phyloP scores from a whole-genome alignment of 2,113 vertebrate species.

The Etheostoma spectabile region DNA sequence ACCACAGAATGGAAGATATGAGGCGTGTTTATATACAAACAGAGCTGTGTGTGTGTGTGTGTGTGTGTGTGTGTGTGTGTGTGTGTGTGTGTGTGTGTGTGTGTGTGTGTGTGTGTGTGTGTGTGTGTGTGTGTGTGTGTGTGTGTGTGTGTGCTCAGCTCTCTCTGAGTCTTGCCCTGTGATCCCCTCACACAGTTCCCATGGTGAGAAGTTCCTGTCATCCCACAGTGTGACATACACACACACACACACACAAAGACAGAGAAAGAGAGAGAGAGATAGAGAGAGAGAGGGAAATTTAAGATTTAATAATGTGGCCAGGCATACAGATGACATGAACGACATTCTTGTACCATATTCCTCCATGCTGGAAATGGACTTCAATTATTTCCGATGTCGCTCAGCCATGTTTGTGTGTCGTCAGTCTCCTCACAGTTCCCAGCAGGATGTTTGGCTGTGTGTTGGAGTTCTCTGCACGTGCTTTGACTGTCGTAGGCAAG shows the following conservation, averaged over 20 bases:
- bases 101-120: not conserved
- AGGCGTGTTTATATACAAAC: constrained; percentile 42
- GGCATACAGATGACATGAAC: not conserved
- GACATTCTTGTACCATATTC: too few species aligned
- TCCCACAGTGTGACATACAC: constrained; percentile 26
- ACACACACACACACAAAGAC: not conserved
- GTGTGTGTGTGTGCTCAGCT: not conserved
- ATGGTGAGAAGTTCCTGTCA: constrained; percentile 55
- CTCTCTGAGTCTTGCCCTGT: constrained; percentile 7
- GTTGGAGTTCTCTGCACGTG: constrained; percentile 10
- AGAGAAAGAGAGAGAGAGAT: too few species aligned
- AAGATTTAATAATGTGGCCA: not conserved
- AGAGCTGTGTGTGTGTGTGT: constrained; percentile 1
- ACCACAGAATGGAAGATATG: constrained; percentile 42
- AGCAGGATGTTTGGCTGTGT: constrained; percentile 33
- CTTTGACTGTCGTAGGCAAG: not conserved
- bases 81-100: constrained; percentile 17
- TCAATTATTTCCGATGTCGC: not conserved
- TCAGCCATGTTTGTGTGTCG: constrained; percentile 7
- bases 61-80: constrained; percentile 25
- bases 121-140: not conserved
- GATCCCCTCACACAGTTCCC: constrained; percentile 48
- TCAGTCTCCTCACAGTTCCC: constrained; percentile 6
- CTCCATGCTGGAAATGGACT: not conserved
- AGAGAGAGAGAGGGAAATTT: too few species aligned